These are phyloP conservation scores for Gibbula magus DNA, from an alignment of 2,888 invertebrate species.

Conservation along the genomic window DNA sequence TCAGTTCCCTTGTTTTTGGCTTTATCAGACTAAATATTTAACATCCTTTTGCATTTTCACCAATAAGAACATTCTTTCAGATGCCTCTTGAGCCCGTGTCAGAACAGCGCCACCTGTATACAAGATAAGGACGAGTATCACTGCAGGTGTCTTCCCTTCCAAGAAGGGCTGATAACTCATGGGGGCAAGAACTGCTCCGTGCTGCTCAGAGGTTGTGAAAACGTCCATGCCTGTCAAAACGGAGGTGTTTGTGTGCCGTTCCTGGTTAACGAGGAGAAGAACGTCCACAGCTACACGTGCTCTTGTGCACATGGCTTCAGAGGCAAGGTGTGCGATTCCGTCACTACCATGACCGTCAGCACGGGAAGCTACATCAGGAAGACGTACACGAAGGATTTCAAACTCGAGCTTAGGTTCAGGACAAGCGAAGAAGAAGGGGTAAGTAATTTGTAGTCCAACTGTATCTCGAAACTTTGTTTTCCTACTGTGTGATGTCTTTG, in stretches of 20 bases:
- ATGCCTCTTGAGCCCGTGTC: conserved; percentile 84
- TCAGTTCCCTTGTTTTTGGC: too few species aligned
- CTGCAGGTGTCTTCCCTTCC: neutral
- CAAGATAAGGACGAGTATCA: neutral
- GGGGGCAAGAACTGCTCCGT: neutral
- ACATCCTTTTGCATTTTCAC: too few species aligned
- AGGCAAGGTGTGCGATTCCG: neutral
- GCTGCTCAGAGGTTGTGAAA: neutral
- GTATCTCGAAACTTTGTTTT: too few species aligned
- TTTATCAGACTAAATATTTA: too few species aligned
- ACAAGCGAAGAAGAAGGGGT: neutral
- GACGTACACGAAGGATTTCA: neutral
- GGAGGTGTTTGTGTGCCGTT: neutral
- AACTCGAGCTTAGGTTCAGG: neutral
- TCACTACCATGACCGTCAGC: neutral
- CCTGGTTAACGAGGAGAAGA: neutral
- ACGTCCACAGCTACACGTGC: neutral
- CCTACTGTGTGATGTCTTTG: too few species aligned
- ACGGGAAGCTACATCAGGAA: neutral
- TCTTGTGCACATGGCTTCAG: neutral
- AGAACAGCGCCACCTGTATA: conserved; percentile 58
- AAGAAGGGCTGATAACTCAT: neutral
- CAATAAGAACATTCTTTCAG: conserved; percentile 75
- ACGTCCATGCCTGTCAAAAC: neutral
- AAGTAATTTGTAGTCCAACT: too few species aligned